Base-by-base conservation (phyloP, 37 sponge, comb jelly and placozoan genomes). In the Spongilla lacustris region DNA sequence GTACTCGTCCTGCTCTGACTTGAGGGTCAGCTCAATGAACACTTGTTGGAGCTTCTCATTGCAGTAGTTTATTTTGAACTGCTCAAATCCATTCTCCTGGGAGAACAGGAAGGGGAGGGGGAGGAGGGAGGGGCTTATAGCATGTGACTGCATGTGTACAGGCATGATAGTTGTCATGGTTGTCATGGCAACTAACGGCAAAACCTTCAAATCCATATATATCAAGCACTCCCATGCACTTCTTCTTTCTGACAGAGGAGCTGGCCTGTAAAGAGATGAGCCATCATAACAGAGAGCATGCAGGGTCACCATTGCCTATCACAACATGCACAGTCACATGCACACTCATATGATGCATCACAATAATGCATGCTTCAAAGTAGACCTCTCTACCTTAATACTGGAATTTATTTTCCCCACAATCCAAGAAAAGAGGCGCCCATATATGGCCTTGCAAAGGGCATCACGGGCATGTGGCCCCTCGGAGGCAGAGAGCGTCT, bases 41-140 rank as follows among this genome's bases (percentile, higher is more conserved):
- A 96, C 81, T 70, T 96, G 96, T 80, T 96, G 96, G 28, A 96
- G 85, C 71, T 89, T 96, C 89, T 96, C 96, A 76, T 96, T 96
- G 87, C 96, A 96, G 46, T 96, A 96, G 88, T 96, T 96, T 38
- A 93, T 94, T 83, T 93, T 93, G 36, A 93, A 93, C 83, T 96
- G 96, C 69, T 96, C 96, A 91, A 96, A 96, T 32, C 87, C 86
- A 83, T 96, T 96, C 17, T 4, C 32, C 87, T 91, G 38, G 11
- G 25, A 74, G n/a, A n/a, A n/a, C n/a, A n/a, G n/a, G n/a, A n/a
- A n/a, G n/a, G n/a, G n/a, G n/a, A n/a, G 22, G 68, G 27, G 66
- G 21, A 24, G 27, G 67, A 80, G 68, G 34, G 4, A 33, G 8
- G 23, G 23, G 32, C n/a, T n/a, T n/a, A n/a, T n/a, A n/a, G n/a